Evolutionary conservation across 1,140 invertebrate species (phyloP).

Genomic region (Meloidogyne exigua): DNA sequence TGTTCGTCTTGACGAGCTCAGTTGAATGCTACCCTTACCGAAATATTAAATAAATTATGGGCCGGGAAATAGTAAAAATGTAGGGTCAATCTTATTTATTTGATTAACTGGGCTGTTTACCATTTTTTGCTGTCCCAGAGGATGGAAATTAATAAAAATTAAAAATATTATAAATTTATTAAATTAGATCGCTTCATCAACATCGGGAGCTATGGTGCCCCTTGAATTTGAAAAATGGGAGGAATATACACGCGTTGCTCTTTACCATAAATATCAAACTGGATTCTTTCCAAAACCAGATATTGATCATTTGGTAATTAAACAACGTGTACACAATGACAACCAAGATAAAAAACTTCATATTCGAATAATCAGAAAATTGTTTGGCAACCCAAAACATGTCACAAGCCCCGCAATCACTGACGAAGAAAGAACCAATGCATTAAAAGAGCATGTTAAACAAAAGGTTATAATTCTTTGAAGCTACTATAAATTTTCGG

Average conservation of each 20-base stretch:
- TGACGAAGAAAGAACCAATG: not conserved
- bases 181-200: not conserved
- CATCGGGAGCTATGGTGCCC: not conserved
- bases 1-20: not conserved
- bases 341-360: not conserved
- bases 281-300: slow-evolving; percentile 13
- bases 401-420: not conserved
- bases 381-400: not conserved
- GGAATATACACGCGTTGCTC: not conserved
- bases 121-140: too few relatives aligned
- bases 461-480: not conserved
- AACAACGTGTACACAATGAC: not conserved
- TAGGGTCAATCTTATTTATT: too few relatives aligned
- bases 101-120: too few relatives aligned
- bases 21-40: not conserved
- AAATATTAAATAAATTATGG: too few relatives aligned
- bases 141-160: too few relatives aligned
- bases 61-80: too few relatives aligned
- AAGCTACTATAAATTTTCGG: too few relatives aligned
- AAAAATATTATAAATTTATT: not conserved
- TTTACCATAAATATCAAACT: not conserved
- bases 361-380: not conserved
- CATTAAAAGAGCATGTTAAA: not conserved
- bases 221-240: not conserved
- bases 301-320: not conserved